Evolutionary conservation across 1,140 invertebrate genomes (phyloP).

Genomic region (Carposina sasakii): DNA sequence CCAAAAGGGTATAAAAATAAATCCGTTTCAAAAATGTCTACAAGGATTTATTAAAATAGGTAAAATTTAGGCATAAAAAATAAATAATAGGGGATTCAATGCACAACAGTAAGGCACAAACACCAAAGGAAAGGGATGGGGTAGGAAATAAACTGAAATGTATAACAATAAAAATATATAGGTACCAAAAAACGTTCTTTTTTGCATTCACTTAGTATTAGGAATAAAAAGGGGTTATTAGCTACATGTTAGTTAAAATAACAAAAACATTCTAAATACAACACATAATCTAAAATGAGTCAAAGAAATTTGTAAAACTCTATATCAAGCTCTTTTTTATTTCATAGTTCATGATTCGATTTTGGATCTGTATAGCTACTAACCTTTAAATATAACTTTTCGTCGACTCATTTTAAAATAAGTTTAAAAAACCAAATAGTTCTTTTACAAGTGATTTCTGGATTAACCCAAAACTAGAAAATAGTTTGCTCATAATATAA

Average conservation of each 20-base stretch:
- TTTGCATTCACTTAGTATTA: slow-evolving; percentile 53
- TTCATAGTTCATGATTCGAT: no score
- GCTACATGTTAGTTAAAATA: slow-evolving; percentile 34
- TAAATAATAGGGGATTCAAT: slow-evolving; percentile 23
- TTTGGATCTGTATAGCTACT: no score
- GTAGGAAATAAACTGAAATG: slow-evolving; percentile 70
- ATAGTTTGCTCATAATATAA: no score
- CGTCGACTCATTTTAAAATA: no score
- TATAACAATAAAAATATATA: slow-evolving; percentile 65
- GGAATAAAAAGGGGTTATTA: slow-evolving; percentile 40
- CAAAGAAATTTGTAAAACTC: no score
- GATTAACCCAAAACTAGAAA: no score
- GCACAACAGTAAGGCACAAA: slow-evolving; percentile 46
- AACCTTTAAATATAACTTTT: no score
- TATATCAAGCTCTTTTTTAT: no score
- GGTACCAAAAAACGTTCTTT: slow-evolving; percentile 42
- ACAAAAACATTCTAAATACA: no score
- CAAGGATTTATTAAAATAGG: neutral
- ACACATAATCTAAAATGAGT: no score
- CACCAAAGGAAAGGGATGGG: slow-evolving; percentile 42
- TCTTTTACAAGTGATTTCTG: no score
- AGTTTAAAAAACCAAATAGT: no score
- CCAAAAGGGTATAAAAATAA: slow-evolving; percentile 15
- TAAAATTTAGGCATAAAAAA: slow-evolving; percentile 13
- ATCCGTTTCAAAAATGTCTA: slow-evolving; percentile 14